A percentile compares a stretch with the other conserved stretches of the same genome.
Conservation (phyloP, 2,888 invertebrate genomes). For the Synanthedon andrenaeformis region DNA sequence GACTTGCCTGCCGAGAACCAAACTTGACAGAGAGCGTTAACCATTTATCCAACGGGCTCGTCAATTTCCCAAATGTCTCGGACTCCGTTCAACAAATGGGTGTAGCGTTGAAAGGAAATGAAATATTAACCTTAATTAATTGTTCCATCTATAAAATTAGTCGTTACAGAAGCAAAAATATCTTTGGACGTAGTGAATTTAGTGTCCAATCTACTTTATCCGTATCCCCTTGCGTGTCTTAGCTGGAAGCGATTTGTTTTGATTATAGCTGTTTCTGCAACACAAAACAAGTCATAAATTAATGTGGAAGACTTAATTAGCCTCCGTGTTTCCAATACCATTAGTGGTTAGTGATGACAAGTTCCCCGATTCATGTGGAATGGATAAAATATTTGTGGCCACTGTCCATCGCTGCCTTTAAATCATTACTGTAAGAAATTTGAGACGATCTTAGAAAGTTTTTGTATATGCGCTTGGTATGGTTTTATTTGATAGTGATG, state of each 20-base stretch:
- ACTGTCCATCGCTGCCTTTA: constrained; percentile 24
- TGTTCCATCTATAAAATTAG: background rate
- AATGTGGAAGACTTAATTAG: constrained; percentile 63
- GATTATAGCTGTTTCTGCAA: constrained; percentile 53
- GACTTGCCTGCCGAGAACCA: no score
- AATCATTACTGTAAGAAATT: constrained; percentile 25
- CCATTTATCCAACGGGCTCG: no score
- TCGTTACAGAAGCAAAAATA: background rate
- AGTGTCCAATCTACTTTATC: constrained; percentile 48
- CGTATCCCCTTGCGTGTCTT: constrained; percentile 58
- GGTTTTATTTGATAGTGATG: no score
- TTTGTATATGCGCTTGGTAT: background rate
- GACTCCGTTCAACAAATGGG: no score
- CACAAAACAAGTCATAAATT: constrained; percentile 63
- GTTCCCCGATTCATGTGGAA: constrained; percentile 36
- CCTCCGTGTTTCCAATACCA: constrained; percentile 56
- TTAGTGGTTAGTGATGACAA: constrained; percentile 57
- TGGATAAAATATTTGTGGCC: constrained; percentile 49
- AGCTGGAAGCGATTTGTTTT: constrained; percentile 57
- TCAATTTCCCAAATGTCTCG: background rate
- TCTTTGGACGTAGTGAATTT: background rate
- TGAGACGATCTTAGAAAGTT: constrained; percentile 1
- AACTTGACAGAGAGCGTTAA: no score
- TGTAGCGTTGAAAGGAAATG: background rate
- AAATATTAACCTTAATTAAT: background rate